Evolutionary conservation across 2,888 invertebrate species (phyloP).

Genomic region (Entomobrya proxima): DNA sequence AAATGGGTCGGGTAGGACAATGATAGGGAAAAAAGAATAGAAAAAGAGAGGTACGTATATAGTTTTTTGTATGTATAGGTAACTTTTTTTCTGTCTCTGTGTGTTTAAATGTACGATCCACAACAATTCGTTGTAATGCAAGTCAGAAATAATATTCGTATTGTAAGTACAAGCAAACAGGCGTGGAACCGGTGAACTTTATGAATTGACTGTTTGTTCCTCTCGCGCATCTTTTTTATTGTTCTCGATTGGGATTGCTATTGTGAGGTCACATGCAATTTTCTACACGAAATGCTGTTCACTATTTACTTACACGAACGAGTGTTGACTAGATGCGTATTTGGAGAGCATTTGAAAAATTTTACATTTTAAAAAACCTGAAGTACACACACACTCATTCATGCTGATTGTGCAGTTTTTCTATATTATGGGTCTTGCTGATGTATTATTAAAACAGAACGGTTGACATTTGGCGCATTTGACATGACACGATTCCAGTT

Average conservation of each 20-base stretch:
- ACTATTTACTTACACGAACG: background rate
- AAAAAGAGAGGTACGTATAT: background rate
- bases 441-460: too few relatives aligned
- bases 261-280: background rate
- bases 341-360: too few relatives aligned
- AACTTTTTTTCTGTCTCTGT: background rate
- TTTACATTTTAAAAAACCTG: too few relatives aligned
- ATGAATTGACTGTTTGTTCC: background rate
- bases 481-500: too few relatives aligned
- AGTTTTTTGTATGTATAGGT: background rate
- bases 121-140: background rate
- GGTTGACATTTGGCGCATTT: too few relatives aligned
- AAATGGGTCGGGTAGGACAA: constrained; percentile 23
- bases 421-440: too few relatives aligned
- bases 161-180: background rate
- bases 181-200: background rate
- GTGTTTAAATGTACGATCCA: background rate
- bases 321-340: too few relatives aligned
- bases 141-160: background rate
- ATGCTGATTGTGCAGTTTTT: too few relatives aligned
- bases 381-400: too few relatives aligned
- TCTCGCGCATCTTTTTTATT: background rate
- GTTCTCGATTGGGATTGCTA: background rate
- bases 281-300: background rate
- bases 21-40: background rate